phyloP scores from a whole-genome alignment of 2,113 vertebrate genomes.

The Chionodraco myersi region DNA sequence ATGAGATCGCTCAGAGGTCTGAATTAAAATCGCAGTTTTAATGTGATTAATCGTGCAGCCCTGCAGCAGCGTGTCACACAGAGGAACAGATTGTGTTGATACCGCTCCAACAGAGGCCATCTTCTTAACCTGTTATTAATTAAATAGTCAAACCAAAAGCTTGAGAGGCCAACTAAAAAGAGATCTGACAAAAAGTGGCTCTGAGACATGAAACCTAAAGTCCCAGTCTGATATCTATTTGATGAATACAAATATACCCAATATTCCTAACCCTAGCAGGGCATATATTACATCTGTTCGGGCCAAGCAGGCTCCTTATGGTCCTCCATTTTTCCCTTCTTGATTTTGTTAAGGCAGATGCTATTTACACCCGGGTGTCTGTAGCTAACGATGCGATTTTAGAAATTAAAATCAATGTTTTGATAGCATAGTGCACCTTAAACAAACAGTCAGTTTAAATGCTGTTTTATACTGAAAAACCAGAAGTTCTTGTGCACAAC shows the following conservation, averaged over 20 bases:
- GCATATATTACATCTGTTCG: background rate
- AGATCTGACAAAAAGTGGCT: background rate
- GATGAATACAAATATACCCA: background rate
- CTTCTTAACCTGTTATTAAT: constrained; percentile 13
- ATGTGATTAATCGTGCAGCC: constrained; percentile 1
- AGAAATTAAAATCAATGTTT: no score
- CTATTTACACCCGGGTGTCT: no score
- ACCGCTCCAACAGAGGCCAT: background rate
- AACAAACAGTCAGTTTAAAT: no score
- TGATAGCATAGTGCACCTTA: no score
- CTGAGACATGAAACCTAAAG: background rate
- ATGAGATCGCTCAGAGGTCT: constrained; percentile 13
- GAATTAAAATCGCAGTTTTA: constrained; percentile 15
- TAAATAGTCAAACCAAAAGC: background rate
- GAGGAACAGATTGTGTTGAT: constrained; percentile 4
- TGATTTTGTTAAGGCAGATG: no score
- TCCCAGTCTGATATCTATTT: background rate
- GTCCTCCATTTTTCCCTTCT: no score
- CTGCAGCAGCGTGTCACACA: background rate
- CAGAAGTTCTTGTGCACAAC: no score
- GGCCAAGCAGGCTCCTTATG: background rate
- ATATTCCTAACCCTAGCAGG: background rate
- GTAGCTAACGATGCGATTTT: no score
- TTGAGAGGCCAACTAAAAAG: constrained; percentile 8
- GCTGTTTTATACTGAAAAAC: no score